Conservation (phyloP, 2,888 invertebrate species). For the Mystacides longicornis region DNA sequence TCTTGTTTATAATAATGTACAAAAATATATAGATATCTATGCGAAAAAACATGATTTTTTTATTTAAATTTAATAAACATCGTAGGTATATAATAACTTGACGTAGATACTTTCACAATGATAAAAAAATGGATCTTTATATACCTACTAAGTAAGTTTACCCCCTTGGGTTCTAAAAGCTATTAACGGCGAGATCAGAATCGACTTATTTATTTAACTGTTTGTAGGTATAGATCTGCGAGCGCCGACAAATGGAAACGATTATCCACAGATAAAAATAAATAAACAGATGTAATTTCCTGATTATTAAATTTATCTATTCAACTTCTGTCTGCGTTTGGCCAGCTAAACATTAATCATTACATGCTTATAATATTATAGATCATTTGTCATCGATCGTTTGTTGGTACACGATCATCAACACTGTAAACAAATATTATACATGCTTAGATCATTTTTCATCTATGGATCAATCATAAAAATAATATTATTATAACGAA, state of each 20-base stretch:
- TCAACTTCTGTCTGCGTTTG: background rate
- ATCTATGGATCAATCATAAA: background rate
- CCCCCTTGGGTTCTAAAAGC: too few species aligned
- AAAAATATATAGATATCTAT: too few species aligned
- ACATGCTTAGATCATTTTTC: background rate
- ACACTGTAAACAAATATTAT: conserved; percentile 2
- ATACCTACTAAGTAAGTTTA: too few species aligned
- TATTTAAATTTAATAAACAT: too few species aligned
- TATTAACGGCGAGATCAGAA: too few species aligned
- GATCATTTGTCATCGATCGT: background rate
- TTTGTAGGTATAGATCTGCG: background rate
- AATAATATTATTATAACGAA: too few species aligned
- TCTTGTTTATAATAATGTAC: too few species aligned
- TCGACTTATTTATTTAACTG: background rate
- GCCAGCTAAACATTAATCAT: background rate
- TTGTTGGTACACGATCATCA: background rate
- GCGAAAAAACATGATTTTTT: too few species aligned
- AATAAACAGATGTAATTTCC: background rate
- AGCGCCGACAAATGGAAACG: background rate
- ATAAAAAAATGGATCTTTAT: too few species aligned
- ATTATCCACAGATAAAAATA: too few species aligned
- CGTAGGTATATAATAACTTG: background rate
- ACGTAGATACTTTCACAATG: background rate
- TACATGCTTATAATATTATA: background rate
- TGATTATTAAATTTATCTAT: background rate